Conservation (phyloP, 30 jellyfish, hydroid and myxozoan species). For the Turritopsis dohrnii region DNA sequence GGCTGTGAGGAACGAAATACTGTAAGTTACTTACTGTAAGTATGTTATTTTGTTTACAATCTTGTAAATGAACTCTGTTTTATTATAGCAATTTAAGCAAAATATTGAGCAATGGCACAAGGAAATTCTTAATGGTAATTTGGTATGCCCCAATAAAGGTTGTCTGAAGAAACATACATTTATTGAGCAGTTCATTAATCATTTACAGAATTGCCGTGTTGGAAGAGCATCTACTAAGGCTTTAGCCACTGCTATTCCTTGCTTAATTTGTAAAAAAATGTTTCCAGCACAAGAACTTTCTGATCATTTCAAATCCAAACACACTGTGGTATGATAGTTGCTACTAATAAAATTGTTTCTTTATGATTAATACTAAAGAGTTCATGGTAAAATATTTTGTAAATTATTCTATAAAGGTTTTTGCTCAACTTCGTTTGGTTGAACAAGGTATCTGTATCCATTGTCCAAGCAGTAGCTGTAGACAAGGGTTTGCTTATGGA, state of each 20-base stretch:
- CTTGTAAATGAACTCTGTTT: background rate
- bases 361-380: background rate
- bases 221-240: constrained; percentile 1
- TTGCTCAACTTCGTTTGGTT: constrained; percentile 23
- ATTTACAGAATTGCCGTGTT: constrained; percentile 21
- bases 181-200: constrained; percentile 19
- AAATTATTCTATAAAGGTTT: background rate
- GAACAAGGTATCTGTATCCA: constrained; percentile 24
- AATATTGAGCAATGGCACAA: constrained; percentile 24
- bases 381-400: background rate
- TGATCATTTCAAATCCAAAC: constrained; percentile 19
- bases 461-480: constrained; percentile 16
- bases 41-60: too few species aligned
- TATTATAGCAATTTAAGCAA: background rate
- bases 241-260: constrained; percentile 10
- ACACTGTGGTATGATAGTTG: constrained; percentile 29
- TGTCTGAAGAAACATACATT: constrained; percentile 13
- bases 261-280: constrained; percentile 22
- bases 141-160: constrained; percentile 23
- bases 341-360: background rate
- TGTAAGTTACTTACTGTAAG: background rate
- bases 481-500: constrained; percentile 18
- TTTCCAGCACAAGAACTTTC: constrained; percentile 6
- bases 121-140: constrained; percentile 15
- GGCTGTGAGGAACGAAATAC: background rate